A percentile compares a stretch with the other conserved stretches of the same genome.
These are phyloP conservation scores for Eubasilissa splendida DNA, from an alignment of 2,888 invertebrate genomes.

Conservation along the genomic window DNA sequence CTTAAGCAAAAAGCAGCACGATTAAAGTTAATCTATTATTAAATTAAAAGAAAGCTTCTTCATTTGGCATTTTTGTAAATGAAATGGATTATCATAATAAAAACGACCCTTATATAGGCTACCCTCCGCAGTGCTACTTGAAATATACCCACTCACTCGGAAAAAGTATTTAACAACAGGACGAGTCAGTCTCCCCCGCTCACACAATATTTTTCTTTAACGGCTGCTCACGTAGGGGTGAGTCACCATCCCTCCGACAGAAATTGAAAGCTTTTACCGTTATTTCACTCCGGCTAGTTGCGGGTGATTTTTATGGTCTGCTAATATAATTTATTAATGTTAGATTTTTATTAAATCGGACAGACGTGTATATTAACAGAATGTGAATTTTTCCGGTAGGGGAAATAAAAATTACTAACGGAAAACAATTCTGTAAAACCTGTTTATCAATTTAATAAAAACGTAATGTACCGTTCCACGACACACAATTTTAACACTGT, in stretches of 20 bases:
- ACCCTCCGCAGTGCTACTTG: not conserved
- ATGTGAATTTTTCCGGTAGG: too few species aligned
- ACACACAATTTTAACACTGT: too few species aligned
- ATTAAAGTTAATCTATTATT: too few species aligned
- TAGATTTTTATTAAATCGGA: too few species aligned
- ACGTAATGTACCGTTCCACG: too few species aligned
- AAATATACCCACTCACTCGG: not conserved
- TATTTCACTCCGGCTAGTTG: conserved; percentile 24
- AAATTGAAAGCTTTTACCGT: conserved; percentile 26
- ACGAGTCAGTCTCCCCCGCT: not conserved
- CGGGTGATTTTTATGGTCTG: conserved; percentile 10
- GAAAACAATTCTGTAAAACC: too few species aligned
- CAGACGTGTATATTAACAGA: too few species aligned
- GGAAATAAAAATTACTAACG: too few species aligned
- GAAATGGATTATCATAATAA: not conserved
- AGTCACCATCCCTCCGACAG: not conserved
- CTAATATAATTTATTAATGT: not conserved
- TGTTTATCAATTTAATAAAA: too few species aligned
- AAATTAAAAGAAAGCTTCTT: too few species aligned
- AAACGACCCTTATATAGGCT: not conserved
- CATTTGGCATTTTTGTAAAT: not conserved
- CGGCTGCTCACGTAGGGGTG: not conserved
- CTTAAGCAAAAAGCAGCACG: too few species aligned
- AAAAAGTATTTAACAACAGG: not conserved
- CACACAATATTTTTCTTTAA: conserved; percentile 5